Base-by-base conservation (phyloP, 2,888 invertebrate genomes). In the Creontiades dilutus region DNA sequence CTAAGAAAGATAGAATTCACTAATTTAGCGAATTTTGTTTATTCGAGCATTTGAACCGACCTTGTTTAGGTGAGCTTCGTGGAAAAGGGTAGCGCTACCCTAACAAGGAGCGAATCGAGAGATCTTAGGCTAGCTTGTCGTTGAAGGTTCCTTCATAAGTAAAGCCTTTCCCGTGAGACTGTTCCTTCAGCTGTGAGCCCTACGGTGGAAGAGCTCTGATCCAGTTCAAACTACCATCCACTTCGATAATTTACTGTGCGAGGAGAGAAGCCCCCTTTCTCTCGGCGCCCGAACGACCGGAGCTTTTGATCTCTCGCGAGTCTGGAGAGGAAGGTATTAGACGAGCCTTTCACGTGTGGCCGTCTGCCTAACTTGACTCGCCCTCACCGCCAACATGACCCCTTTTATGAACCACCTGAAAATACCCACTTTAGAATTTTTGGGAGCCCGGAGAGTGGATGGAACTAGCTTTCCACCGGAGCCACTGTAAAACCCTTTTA, bases 311-410 rank as follows among this genome's bases (percentile, higher is more conserved):
- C 68, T 68, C 68, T 61, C 9, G 2, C 68, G 68, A 68, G 68
- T 68, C 27, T 68, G 3, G 68, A 23, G 68, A 23, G 12, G 19
- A 68, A 23, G 68, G 68, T 68, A 68, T 68, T 68, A 16, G 61
- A 68, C 68, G n/a, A 19, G 61, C n/a, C 61, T 61, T 61, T 61
- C 61, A 61, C 61, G 19, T 61, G 61, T 61, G 61, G n/a, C 61
- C 11, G 68, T 68, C 27, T 11, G n/a, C 9, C 68, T 68, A 11
- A 68, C 61, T 19, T 14, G 52, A 16, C 52, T 52, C 52, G 2
- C 52, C 16, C 52, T 52, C 52, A 12, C 52, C 52, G 16, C 52
- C 52, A 52, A 52, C 52, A 52, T 52, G 52, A 52, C 52, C 52
- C 52, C 52, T 52, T 52, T 52, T 52, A 52, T 52, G 52, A 52